These are phyloP conservation scores for Acromyrmex echinatior DNA, from an alignment of 1,140 invertebrate species.

Conservation along the genomic window DNA sequence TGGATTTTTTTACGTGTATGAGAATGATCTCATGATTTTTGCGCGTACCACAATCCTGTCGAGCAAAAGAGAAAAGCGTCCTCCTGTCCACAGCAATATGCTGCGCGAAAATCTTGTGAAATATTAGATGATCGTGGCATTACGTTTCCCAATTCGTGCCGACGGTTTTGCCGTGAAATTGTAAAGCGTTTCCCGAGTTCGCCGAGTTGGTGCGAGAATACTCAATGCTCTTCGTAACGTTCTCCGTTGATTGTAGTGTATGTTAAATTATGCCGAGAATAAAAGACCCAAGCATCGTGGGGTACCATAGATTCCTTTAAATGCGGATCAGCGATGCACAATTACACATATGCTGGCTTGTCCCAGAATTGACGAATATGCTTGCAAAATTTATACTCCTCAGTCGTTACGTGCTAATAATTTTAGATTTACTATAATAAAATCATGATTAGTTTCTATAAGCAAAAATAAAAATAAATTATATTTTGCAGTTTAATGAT, in stretches of 20 bases:
- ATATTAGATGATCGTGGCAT: constrained; percentile 22
- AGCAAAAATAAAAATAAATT: not conserved
- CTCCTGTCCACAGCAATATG: constrained; percentile 10
- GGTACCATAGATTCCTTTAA: constrained; percentile 28
- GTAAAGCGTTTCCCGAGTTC: constrained; percentile 23
- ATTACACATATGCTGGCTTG: not conserved
- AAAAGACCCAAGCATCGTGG: constrained; percentile 23
- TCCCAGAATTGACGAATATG: not conserved
- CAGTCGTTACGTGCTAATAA: not conserved
- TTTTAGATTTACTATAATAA: not conserved
- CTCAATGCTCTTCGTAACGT: constrained; percentile 24
- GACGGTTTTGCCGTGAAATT: constrained; percentile 4
- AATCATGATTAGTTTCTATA: not conserved
- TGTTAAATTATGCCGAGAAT: constrained; percentile 48
- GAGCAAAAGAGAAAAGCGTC: not conserved
- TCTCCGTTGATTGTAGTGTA: constrained; percentile 40
- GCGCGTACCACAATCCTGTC: not conserved
- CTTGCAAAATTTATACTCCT: not conserved
- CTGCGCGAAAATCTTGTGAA: constrained; percentile 11
- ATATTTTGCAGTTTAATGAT: not conserved
- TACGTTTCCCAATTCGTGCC: constrained; percentile 1
- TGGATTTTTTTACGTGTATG: constrained; percentile 25
- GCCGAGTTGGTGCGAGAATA: constrained; percentile 9
- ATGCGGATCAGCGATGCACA: constrained; percentile 1
- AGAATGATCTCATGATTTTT: constrained; percentile 25